Evolutionary conservation across 2,888 invertebrate species (phyloP).

Genomic region (Steromphala cineraria): DNA sequence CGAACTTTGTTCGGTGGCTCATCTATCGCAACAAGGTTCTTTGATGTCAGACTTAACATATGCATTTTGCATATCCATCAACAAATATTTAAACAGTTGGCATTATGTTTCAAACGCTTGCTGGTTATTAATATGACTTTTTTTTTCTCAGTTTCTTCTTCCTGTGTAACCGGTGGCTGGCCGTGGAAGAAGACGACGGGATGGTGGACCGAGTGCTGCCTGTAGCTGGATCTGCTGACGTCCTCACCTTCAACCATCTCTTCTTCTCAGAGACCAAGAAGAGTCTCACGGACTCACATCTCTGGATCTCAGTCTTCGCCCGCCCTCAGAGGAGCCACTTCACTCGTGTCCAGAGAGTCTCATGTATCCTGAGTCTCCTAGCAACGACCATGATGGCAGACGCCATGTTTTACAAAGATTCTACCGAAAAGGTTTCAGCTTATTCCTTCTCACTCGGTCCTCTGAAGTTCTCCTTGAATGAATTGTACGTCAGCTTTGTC

Average conservation of each 20-base stretch:
- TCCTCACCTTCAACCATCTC: conserved; percentile 53
- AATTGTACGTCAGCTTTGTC: conserved; percentile 53
- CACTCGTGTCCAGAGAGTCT: conserved; percentile 72
- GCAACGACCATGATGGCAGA: conserved; percentile 75
- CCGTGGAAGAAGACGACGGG: conserved; percentile 56
- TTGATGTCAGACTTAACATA: too few species aligned
- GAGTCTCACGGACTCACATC: conserved; percentile 74
- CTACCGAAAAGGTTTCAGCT: background rate
- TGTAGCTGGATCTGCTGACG: conserved; percentile 48
- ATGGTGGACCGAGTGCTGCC: conserved; percentile 55
- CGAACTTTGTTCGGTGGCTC: too few species aligned
- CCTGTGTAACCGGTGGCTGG: conserved; percentile 72
- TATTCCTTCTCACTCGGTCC: conserved; percentile 47
- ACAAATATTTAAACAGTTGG: too few species aligned
- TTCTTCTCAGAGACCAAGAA: conserved; percentile 66
- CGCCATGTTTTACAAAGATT: conserved; percentile 74
- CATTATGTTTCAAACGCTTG: too few species aligned
- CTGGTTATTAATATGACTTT: too few species aligned
- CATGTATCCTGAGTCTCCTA: conserved; percentile 72
- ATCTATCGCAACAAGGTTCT: too few species aligned
- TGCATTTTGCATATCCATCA: too few species aligned
- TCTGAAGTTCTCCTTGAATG: conserved; percentile 48
- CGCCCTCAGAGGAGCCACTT: conserved; percentile 74
- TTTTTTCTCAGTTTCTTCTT: conserved; percentile 60
- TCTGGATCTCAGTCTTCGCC: conserved; percentile 76